Base-by-base conservation (phyloP, 2,113 vertebrate species). In the Pavo muticus region DNA sequence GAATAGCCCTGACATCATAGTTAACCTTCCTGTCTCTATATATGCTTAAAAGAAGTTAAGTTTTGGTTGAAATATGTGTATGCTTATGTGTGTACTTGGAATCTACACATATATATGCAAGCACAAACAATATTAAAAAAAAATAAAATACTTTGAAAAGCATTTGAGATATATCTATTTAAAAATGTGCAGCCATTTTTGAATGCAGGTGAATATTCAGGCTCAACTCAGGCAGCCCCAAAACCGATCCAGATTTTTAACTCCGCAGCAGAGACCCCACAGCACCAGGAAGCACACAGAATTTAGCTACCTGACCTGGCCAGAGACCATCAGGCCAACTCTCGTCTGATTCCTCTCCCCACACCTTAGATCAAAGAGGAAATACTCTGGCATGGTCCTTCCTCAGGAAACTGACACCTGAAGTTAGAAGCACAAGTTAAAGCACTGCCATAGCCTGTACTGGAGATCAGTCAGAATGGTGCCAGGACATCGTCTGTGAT, bases 401-500 rank as follows among this genome's bases (percentile, higher is more conserved):
- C 63, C 72, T 64, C 0, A 5, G 70, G 64, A 95, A 97, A 94
- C 24, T 96, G 94, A 97, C 91, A 95, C 94, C 88, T 87, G 60
- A 76, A 94, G 50, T 83, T 86, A 90, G 87, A 56, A 78, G 78
- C n/a, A 68, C 39, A 84, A 10, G 4, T 78, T 77, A 48, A 86
- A 89, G 39, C 35, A 47, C 75, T 91, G 73, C 47, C 18, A 2
- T 63, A 78, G 65, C 60, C 75, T 68, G 87, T 74, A 17, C 65
- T 54, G 57, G 42, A 0, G 3, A 77, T 42, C 47, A 2, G 44
- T 14, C 15, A 0, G 63, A 42, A 76, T 14, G 47, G 87, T 87
- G 94, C 90, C 95, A 95, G 88, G 35, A 50, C 0, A 0, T 18
- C 2, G 4, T 37, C 35, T 84, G 69, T 71, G 65, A 8, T 76